phyloP scores from a whole-genome alignment of 2,113 vertebrate species.

The Leuciscus idus region DNA sequence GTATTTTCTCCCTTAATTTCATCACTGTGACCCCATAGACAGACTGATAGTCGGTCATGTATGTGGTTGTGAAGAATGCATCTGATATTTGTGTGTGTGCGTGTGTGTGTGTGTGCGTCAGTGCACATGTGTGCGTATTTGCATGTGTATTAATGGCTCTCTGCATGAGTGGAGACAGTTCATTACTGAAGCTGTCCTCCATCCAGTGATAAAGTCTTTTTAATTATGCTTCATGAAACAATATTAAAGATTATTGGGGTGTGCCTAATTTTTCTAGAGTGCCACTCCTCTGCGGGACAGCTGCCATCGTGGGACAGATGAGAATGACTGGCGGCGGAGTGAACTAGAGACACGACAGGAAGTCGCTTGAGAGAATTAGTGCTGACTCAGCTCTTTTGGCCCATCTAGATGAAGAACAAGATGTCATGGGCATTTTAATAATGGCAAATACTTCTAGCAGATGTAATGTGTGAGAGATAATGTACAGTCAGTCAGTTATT shows the following conservation, averaged over 20 bases:
- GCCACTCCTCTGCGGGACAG: slow-evolving; percentile 3
- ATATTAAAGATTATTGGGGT: slow-evolving; percentile 64
- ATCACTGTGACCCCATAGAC: neutral
- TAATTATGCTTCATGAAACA: slow-evolving; percentile 64
- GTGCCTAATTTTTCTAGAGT: slow-evolving; percentile 55
- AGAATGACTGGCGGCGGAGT: slow-evolving; percentile 28
- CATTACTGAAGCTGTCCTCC: slow-evolving; percentile 59
- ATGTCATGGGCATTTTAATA: neutral
- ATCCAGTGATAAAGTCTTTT: slow-evolving; percentile 63
- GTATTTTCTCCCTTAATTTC: slow-evolving; percentile 3
- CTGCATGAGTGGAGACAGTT: slow-evolving; percentile 61
- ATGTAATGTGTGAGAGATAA: neutral
- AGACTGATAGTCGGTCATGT: neutral
- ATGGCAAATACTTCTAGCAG: neutral
- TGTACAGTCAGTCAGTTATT: neutral
- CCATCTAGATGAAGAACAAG: neutral
- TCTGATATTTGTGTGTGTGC: too few relatives aligned
- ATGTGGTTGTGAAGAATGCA: slow-evolving; percentile 7
- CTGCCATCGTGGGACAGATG: neutral
- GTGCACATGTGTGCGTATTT: slow-evolving; percentile 36
- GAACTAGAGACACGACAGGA: slow-evolving; percentile 8
- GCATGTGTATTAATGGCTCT: slow-evolving; percentile 60
- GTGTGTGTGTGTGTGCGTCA: neutral
- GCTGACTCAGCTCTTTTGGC: slow-evolving; percentile 26
- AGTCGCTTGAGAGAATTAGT: neutral